Evolutionary conservation across 2,888 invertebrate species (phyloP).

Genomic region (Metellina segmentata): DNA sequence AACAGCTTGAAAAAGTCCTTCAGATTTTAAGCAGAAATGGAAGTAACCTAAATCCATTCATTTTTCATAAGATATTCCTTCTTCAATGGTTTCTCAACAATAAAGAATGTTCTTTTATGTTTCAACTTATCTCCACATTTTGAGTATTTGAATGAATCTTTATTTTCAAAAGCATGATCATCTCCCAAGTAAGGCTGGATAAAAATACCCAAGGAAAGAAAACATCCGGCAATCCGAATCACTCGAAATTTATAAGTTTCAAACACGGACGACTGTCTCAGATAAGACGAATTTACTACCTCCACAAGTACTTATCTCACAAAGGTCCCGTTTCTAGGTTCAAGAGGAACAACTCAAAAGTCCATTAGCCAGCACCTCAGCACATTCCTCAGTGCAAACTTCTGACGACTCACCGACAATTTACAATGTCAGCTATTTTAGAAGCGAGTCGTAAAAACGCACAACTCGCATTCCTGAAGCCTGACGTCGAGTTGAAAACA

Average conservation of each 20-base stretch:
- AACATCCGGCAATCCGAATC: background rate
- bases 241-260: background rate
- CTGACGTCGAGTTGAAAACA: background rate
- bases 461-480: background rate
- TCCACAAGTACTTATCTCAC: background rate
- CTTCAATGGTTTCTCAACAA: too few relatives aligned
- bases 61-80: too few relatives aligned
- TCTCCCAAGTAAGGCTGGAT: too few relatives aligned
- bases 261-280: background rate
- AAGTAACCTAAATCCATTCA: too few relatives aligned
- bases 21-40: too few relatives aligned
- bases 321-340: constrained; percentile 2
- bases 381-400: background rate
- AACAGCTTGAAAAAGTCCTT: too few relatives aligned
- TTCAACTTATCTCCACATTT: too few relatives aligned
- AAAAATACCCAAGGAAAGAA: background rate
- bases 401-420: background rate
- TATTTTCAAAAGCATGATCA: too few relatives aligned
- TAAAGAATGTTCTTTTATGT: too few relatives aligned
- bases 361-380: background rate
- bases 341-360: background rate
- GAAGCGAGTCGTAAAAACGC: background rate
- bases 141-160: too few relatives aligned
- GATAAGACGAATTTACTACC: constrained; percentile 22
- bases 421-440: constrained; percentile 14